A percentile compares a stretch with the other conserved stretches of the same genome.
phyloP scores from a whole-genome alignment of 2,113 vertebrate species.

The Nematolebias whitei region DNA sequence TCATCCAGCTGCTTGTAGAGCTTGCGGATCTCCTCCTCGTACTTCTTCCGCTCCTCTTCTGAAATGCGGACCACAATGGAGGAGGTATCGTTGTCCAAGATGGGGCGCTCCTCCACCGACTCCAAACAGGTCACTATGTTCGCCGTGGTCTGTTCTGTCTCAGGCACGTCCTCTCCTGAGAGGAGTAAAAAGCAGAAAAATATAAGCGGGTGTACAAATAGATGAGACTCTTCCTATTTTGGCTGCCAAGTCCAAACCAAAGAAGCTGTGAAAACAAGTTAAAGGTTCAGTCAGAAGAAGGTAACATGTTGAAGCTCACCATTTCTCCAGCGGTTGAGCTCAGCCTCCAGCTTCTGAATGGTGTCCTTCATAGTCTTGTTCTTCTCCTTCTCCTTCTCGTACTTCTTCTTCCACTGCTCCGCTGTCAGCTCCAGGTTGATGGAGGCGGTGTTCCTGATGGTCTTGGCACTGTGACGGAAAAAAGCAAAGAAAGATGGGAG shows the following conservation, averaged over 20 bases:
- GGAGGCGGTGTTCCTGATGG: slow-evolving; percentile 90
- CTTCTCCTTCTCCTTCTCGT: slow-evolving; percentile 94
- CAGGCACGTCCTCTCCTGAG: slow-evolving; percentile 87
- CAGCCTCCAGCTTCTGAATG: slow-evolving; percentile 83
- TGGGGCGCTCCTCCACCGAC: slow-evolving; percentile 75
- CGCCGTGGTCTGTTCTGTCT: slow-evolving; percentile 83
- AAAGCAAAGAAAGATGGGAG: neutral
- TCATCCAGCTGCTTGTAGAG: slow-evolving; percentile 95
- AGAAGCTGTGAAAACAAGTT: neutral
- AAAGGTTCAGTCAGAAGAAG: no score
- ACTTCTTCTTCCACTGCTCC: slow-evolving; percentile 96
- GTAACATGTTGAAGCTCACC: slow-evolving; percentile 71
- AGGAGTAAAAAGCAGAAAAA: neutral
- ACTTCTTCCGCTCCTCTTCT: slow-evolving; percentile 91
- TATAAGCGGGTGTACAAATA: neutral
- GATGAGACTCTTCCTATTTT: neutral
- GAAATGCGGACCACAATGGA: slow-evolving; percentile 95
- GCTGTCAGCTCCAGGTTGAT: slow-evolving; percentile 94
- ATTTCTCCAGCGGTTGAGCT: slow-evolving; percentile 87
- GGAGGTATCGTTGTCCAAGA: slow-evolving; percentile 85
- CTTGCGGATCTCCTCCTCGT: slow-evolving; percentile 94
- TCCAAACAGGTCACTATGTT: slow-evolving; percentile 77
- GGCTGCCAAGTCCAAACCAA: neutral
- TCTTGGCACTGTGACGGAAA: slow-evolving; percentile 84
- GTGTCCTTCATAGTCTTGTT: slow-evolving; percentile 87